Evolutionary conservation across 2,113 vertebrate genomes (phyloP).

Genomic region (Campylorhamphus procurvoides): DNA sequence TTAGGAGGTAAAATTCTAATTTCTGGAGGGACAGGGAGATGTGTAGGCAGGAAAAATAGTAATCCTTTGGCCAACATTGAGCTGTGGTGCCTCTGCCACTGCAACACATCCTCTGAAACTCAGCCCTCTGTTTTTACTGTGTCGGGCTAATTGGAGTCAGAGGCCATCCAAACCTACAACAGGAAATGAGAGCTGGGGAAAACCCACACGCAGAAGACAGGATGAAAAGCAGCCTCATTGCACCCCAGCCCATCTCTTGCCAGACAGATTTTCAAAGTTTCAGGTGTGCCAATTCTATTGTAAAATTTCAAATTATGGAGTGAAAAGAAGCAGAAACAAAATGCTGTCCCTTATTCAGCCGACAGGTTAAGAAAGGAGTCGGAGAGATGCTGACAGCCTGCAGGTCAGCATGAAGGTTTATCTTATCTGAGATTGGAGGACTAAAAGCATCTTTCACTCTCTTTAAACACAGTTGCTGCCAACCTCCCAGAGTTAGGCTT

Average conservation of each 20-base stretch:
- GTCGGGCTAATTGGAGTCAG: not conserved
- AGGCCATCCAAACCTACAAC: not conserved
- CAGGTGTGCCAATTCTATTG: not conserved
- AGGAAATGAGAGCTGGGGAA: conserved; percentile 7
- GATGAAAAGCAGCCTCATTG: conserved; percentile 13
- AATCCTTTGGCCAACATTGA: not conserved
- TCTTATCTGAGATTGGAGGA: not conserved
- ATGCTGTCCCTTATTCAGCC: not conserved
- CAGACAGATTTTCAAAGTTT: not conserved
- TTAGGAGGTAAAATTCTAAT: not conserved
- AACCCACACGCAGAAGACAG: not conserved
- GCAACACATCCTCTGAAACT: not conserved
- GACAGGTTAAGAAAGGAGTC: not conserved
- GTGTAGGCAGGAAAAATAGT: not conserved
- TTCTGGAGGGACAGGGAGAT: not conserved
- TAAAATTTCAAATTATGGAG: not conserved
- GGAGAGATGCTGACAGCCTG: not conserved
- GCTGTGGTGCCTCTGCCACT: not conserved
- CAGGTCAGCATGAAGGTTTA: not conserved
- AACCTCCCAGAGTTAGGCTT: not conserved
- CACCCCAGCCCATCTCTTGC: not conserved
- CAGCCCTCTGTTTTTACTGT: not conserved
- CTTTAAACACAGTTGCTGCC: not conserved
- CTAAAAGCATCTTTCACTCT: not conserved
- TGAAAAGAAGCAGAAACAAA: not conserved